These are phyloP conservation scores for Drosophila paracracens DNA, from an alignment of 2,888 invertebrate genomes.

Conservation along the genomic window DNA sequence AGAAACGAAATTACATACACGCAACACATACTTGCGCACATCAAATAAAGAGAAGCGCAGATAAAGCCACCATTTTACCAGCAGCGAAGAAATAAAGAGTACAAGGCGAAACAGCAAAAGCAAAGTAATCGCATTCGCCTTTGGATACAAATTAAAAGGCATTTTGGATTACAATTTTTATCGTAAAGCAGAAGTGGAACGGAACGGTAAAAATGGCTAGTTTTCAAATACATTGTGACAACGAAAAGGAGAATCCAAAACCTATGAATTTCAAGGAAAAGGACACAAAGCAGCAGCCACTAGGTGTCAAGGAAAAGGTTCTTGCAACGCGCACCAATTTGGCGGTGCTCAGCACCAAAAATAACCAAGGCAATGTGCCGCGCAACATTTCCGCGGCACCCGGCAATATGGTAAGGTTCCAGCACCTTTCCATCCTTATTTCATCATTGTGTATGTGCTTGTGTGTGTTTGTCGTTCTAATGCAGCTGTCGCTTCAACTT, in stretches of 20 bases:
- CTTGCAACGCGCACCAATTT: constrained; percentile 69
- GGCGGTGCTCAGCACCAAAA: constrained; percentile 66
- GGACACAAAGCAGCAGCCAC: constrained; percentile 69
- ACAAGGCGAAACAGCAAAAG: constrained; percentile 28
- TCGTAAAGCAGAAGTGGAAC: constrained; percentile 6
- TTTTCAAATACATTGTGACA: constrained; percentile 91
- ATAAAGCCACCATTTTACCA: constrained; percentile 67
- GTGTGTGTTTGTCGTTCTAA: constrained; percentile 48
- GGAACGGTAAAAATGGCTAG: constrained; percentile 86
- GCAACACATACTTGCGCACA: constrained; percentile 29
- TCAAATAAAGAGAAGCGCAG: constrained; percentile 52
- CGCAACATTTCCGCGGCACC: constrained; percentile 43
- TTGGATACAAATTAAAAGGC: constrained; percentile 40
- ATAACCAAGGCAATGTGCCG: constrained; percentile 60
- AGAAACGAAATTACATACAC: constrained; percentile 41
- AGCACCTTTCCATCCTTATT: constrained; percentile 34
- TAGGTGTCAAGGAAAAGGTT: constrained; percentile 69
- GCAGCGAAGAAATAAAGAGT: constrained; percentile 35
- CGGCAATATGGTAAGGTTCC: constrained; percentile 74
- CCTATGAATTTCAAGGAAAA: constrained; percentile 48
- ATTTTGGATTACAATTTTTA: not conserved
- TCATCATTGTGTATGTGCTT: constrained; percentile 34
- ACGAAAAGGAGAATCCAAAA: constrained; percentile 88
- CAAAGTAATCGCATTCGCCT: constrained; percentile 26
- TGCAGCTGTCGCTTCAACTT: constrained; percentile 60